phyloP scores from a whole-genome alignment of 2,888 invertebrate species.

The Sinhomidia bicolor region DNA sequence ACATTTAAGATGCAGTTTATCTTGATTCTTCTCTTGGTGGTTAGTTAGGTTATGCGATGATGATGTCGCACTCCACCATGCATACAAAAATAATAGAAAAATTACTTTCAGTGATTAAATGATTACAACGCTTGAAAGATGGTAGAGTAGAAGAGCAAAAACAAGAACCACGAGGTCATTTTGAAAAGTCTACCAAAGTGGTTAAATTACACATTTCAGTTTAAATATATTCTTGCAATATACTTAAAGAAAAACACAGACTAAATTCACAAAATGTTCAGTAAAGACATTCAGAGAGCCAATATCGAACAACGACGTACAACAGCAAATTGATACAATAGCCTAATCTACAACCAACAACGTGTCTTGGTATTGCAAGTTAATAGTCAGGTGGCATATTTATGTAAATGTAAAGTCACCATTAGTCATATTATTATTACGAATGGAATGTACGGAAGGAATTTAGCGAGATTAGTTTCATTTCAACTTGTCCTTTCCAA shows the following conservation, averaged over 20 bases:
- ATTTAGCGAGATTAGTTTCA: neutral
- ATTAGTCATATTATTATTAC: too few relatives aligned
- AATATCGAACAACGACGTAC: neutral
- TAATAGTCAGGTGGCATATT: too few relatives aligned
- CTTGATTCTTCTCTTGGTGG: neutral
- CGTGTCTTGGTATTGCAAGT: too few relatives aligned
- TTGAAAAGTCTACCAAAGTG: neutral
- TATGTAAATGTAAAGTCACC: too few relatives aligned
- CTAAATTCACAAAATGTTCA: neutral
- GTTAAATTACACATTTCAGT: neutral
- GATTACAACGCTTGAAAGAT: neutral
- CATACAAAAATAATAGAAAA: neutral
- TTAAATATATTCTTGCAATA: neutral
- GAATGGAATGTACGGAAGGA: neutral
- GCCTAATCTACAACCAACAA: too few relatives aligned
- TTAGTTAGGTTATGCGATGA: too few relatives aligned
- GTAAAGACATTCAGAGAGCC: neutral
- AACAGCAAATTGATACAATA: too few relatives aligned
- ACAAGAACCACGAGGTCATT: slow-evolving; percentile 9
- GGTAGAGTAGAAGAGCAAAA: neutral
- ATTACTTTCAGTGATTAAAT: neutral
- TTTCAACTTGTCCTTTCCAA: neutral
- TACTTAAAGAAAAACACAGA: neutral
- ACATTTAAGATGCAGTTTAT: slow-evolving; percentile 45
- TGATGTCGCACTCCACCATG: neutral